phyloP scores from a whole-genome alignment of 2,113 vertebrate species.

The Prinia subflava region DNA sequence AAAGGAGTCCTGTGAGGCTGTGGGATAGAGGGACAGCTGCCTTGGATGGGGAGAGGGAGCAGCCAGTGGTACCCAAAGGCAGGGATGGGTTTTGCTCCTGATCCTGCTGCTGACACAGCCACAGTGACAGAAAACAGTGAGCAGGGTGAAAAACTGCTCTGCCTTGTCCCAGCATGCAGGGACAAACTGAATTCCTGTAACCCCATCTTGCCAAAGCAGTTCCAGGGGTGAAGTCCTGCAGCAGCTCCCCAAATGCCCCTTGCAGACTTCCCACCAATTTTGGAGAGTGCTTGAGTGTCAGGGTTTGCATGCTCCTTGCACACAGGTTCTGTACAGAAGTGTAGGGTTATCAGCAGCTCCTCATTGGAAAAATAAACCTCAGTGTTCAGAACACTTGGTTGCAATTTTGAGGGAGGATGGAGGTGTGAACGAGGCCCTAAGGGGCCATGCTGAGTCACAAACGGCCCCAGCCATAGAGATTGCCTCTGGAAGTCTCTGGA shows the following conservation, averaged over 20 bases:
- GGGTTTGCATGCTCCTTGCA: neutral
- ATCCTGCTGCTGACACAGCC: neutral
- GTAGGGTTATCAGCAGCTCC: neutral
- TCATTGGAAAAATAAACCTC: neutral
- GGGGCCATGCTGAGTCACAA: neutral
- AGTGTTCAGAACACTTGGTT: neutral
- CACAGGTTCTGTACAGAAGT: accelerated
- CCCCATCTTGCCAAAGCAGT: accelerated
- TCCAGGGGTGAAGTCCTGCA: neutral
- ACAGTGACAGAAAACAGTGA: accelerated
- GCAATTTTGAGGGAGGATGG: neutral
- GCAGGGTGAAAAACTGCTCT: neutral
- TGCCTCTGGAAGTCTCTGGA: neutral
- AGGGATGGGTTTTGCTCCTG: neutral
- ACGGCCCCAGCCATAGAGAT: neutral
- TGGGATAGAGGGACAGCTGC: neutral
- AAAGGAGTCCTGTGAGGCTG: neutral
- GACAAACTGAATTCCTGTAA: neutral
- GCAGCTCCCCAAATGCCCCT: neutral
- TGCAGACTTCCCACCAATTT: neutral
- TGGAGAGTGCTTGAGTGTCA: neutral
- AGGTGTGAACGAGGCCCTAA: neutral
- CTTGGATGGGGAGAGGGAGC: neutral
- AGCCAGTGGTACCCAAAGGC: neutral
- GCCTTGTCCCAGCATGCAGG: neutral